Evolutionary conservation across 2,888 invertebrate genomes (phyloP), one percentile per base, ranked within the genome.

Genomic region (Brachypalpus laphriformis): DNA sequence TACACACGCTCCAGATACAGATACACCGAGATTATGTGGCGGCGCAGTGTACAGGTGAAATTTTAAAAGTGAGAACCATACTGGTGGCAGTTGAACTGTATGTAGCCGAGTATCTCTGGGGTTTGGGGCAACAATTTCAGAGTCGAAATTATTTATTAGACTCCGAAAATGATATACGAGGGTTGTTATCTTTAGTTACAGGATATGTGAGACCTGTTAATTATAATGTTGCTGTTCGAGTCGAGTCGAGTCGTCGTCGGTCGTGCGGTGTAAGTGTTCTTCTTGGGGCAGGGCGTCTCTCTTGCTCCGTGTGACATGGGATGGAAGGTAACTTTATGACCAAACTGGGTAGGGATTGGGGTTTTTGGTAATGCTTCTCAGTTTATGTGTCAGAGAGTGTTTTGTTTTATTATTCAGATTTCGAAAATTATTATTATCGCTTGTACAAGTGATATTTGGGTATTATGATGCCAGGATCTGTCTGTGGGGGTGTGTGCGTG

Each of bases 121-220:
- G 61, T 47, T 77, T 42, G 49, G 51, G 76, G 56, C 56, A 56
- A 47, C 78, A 59, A 68, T 71, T 82, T 66, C 71, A 82, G 54
- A 66, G 51, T 59, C 49, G 16, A 68, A 78, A 83, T 83, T 83
- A 78, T 83, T 83, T 83, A 83, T 83, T 83, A 78, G 66, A 68
- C 56, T 68, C 66, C 49, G 49, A 74, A 83, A 83, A 74, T 83
- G 78, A 83, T 77, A 68, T 74, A 78, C 63, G 68, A 74, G n/a
- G 82, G 78, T 78, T 83, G 74, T 74, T 78, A 83, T 83, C 82
- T 83, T 68, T 72, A 68, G 82, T 83, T 83, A 83, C 82, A 83
- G 74, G 82, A 83, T 83, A 83, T 78, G 82, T 68, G 72, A 83
- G 47, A 57, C 78, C 57, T 78, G 82, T 83, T 78, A 83, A 83